A percentile compares a stretch with the other conserved stretches of the same genome.
These are phyloP conservation scores for Acronicta leporina DNA, from an alignment of 2,888 invertebrate genomes.

Conservation along the genomic window DNA sequence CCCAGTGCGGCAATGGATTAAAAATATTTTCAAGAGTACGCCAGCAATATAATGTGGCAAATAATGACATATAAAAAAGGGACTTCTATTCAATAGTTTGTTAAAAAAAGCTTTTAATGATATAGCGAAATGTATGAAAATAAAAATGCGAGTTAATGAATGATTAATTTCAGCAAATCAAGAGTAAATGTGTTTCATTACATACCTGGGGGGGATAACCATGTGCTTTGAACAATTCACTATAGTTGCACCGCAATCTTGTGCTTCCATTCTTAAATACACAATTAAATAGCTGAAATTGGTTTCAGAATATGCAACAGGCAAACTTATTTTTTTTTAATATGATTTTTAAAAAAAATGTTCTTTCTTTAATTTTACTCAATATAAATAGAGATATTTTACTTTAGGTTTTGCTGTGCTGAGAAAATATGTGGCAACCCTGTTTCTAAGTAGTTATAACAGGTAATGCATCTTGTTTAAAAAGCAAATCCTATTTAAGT, in stretches of 20 bases:
- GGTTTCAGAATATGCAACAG: slow-evolving; percentile 8
- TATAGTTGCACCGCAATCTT: slow-evolving; percentile 24
- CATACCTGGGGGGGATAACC: slow-evolving; percentile 72
- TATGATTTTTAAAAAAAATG: too few relatives aligned
- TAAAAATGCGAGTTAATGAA: slow-evolving; percentile 17
- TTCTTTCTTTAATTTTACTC: too few relatives aligned
- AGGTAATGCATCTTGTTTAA: too few relatives aligned
- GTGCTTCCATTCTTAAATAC: slow-evolving; percentile 6
- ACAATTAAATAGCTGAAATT: slow-evolving; percentile 21
- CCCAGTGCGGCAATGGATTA: neutral
- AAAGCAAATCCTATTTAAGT: too few relatives aligned
- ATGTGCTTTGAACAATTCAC: slow-evolving; percentile 72
- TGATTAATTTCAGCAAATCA: slow-evolving; percentile 19
- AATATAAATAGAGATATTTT: too few relatives aligned
- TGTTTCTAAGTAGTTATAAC: too few relatives aligned
- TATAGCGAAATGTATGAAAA: slow-evolving; percentile 4
- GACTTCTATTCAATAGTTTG: slow-evolving; percentile 6
- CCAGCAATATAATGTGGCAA: neutral
- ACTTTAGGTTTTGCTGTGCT: too few relatives aligned
- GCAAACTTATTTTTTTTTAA: slow-evolving; percentile 2
- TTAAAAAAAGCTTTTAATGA: slow-evolving; percentile 19
- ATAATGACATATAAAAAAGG: neutral
- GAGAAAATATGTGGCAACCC: too few relatives aligned
- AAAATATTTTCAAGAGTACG: neutral
- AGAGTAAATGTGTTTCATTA: slow-evolving; percentile 25